A percentile compares a stretch with the other conserved stretches of the same genome.
Evolutionary conservation across 2,113 vertebrate species (phyloP).

Genomic region (Sebastes fasciatus): DNA sequence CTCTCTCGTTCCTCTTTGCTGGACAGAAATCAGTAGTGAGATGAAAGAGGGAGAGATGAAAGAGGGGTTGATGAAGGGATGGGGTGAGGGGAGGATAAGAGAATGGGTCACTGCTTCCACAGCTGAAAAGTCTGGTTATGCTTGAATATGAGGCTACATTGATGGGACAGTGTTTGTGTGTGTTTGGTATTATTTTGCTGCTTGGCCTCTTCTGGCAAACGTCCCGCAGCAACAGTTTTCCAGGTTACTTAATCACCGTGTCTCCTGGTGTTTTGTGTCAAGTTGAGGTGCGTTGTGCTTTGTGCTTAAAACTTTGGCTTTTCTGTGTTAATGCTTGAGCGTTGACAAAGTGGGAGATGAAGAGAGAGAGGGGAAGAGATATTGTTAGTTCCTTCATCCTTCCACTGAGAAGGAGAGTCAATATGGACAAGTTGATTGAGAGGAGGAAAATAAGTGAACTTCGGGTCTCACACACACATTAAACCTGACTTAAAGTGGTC

Average conservation of each 20-base stretch:
- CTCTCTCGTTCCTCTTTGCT: conserved; percentile 12
- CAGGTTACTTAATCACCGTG: not conserved
- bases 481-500: conserved; percentile 40
- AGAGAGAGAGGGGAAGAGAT: not conserved
- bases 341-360: not conserved
- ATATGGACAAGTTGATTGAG: conserved; percentile 13
- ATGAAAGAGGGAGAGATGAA: conserved; percentile 74
- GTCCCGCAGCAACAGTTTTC: conserved; percentile 22
- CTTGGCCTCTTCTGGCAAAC: conserved; percentile 18
- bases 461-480: conserved; percentile 24
- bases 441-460: conserved; percentile 14
- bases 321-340: not conserved
- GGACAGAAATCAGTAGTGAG: conserved; percentile 58
- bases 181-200: conserved; percentile 11
- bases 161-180: conserved; percentile 31
- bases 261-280: not conserved
- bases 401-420: conserved; percentile 5
- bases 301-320: not conserved
- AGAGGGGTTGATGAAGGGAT: conserved; percentile 63
- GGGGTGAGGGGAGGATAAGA: conserved; percentile 63
- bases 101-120: conserved; percentile 70
- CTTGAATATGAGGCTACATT: conserved; percentile 26
- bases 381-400: not conserved
- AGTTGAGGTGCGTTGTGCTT: not conserved
- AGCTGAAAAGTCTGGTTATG: conserved; percentile 54